A percentile compares a stretch with the other conserved stretches of the same genome.
These are phyloP conservation scores for Rallus crepitans DNA, from an alignment of 2,797 vertebrate genomes.

Conservation along the genomic window DNA sequence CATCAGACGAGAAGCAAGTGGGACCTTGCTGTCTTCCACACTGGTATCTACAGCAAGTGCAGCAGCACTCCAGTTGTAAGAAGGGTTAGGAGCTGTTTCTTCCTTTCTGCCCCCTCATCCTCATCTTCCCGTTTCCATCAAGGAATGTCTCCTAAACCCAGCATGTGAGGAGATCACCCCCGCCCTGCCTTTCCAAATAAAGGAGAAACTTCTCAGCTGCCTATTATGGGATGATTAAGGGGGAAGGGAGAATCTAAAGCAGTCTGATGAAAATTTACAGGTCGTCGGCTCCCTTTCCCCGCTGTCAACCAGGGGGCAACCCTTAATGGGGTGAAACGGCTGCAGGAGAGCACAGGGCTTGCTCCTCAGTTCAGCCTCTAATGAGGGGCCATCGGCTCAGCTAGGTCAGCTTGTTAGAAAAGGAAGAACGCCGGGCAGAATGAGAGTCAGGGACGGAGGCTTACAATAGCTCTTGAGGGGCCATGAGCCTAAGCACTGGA, in stretches of 20 bases:
- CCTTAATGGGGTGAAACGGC: constrained; percentile 68
- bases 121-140: not conserved
- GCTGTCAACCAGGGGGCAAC: constrained; percentile 48
- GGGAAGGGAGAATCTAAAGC: constrained; percentile 38
- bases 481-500: constrained; percentile 2
- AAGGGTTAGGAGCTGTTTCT: not conserved
- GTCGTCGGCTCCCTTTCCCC: constrained; percentile 51
- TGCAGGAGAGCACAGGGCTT: constrained; percentile 36
- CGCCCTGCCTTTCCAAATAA: constrained; percentile 39
- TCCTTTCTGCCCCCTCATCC: not conserved
- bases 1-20: not conserved
- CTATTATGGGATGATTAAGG: not conserved
- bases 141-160: not conserved
- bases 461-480: constrained; percentile 69
- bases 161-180: not conserved
- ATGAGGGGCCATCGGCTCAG: constrained; percentile 43
- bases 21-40: not conserved
- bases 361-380: constrained; percentile 47
- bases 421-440: not conserved
- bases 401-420: constrained; percentile 63
- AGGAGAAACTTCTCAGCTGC: constrained; percentile 36
- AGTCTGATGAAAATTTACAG: constrained; percentile 53
- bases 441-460: constrained; percentile 27
- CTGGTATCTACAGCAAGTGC: not conserved
- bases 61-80: not conserved